Base-by-base conservation (phyloP, 1,140 invertebrate genomes). In the Sitodiplosis mosellana region DNA sequence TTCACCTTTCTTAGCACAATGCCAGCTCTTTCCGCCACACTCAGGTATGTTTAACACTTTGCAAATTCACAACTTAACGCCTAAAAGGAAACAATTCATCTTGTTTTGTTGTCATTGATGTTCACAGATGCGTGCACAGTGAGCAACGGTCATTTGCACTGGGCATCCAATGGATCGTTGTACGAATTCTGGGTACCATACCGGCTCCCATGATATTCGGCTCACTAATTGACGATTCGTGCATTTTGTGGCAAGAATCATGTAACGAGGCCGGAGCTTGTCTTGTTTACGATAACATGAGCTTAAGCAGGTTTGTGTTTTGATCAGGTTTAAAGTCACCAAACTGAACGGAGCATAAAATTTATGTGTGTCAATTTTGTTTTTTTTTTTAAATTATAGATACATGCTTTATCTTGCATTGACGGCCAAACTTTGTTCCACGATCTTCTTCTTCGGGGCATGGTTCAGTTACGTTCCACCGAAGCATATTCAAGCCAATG, bases 141-240 rank as follows among this genome's bases (percentile, higher is more conserved):
- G 80, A 88, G 50, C 82, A 88, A 59, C 72, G 82, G 38, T 83
- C 85, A 1, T 87, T 91, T 68, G 86, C 84, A 1, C 63, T 90
- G 22, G 87, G 87, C 0, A 76, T 90, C 55, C 87, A 91, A 60
- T 89, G 86, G 81, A 83, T 89, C 21, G 78, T 83, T 51, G 80
- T 87, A 7, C 70, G 87, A 15, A 59, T 83, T 40, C 55, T 78
- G 59, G 83, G 83, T n/a, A 87, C 86, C 3, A 88, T 89, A 56
- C 87, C 87, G 1, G 81, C 83, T 14, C 87, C 87, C 0, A 75
- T 90, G 48, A 72, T 89, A 47, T 89, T 89, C 64, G 87, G 87
- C 0, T 75, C 76, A 49, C 71, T 86, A 15, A 89, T 91, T 49
- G 87, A 91, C 59, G 72, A 80, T 19, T 78, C 83, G 0, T 91